Evolutionary conservation across 1,140 invertebrate genomes (phyloP).

Genomic region (Agrypnia vestita): DNA sequence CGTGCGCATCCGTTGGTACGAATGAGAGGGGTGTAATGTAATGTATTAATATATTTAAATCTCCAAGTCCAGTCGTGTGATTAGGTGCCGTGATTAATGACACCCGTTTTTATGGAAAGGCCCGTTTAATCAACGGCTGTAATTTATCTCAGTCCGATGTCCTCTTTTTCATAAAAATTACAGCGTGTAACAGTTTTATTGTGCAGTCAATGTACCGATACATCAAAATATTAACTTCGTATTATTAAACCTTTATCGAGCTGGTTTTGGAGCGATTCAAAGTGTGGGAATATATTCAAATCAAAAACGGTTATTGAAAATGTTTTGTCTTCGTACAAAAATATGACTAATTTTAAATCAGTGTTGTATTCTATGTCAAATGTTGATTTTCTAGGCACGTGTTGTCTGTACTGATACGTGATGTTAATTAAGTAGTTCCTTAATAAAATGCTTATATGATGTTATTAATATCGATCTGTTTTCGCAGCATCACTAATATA

Average conservation of each 20-base stretch:
- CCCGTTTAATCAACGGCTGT: constrained; percentile 42
- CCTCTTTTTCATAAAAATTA: constrained; percentile 48
- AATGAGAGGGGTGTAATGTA: neutral
- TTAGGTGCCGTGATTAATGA: constrained; percentile 44
- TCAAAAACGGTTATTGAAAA: neutral
- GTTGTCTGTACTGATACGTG: too few species aligned
- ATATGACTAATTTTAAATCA: too few species aligned
- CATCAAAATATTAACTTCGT: constrained; percentile 19
- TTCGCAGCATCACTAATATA: too few species aligned
- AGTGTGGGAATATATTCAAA: constrained; percentile 19
- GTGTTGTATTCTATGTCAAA: too few species aligned
- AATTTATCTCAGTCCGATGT: constrained; percentile 44
- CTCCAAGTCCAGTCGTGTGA: constrained; percentile 39
- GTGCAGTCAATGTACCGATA: constrained; percentile 32
- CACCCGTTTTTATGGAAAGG: constrained; percentile 45
- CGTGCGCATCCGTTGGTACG: constrained; percentile 37
- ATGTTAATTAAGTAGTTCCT: too few species aligned
- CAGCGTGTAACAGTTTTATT: constrained; percentile 42
- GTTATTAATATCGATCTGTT: too few species aligned
- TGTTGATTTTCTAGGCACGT: too few species aligned
- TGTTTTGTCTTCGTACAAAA: too few species aligned
- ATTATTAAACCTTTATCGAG: constrained; percentile 13
- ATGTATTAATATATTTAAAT: constrained; percentile 48
- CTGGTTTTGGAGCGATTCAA: neutral
- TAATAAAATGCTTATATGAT: too few species aligned